Conservation (phyloP, 2,888 invertebrate genomes). For the Nymphalis urticae region DNA sequence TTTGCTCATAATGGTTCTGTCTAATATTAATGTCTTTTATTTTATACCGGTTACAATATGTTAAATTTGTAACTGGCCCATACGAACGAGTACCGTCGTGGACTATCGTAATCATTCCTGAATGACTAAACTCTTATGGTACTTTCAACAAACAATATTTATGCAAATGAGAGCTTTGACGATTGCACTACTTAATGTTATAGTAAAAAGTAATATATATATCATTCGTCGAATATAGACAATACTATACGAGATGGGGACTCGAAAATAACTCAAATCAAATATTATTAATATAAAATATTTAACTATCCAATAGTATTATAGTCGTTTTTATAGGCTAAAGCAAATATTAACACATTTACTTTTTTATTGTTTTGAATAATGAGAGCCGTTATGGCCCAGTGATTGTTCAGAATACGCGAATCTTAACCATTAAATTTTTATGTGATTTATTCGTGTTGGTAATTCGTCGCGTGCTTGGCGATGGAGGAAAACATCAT, state of each 20-base stretch:
- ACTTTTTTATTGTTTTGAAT: too few relatives aligned
- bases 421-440: too few relatives aligned
- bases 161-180: conserved; percentile 18
- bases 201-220: neutral
- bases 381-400: too few relatives aligned
- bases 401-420: too few relatives aligned
- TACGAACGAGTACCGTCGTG: conserved; percentile 35
- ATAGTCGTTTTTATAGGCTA: too few relatives aligned
- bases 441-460: too few relatives aligned
- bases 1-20: conserved; percentile 43
- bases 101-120: conserved; percentile 34
- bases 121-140: conserved; percentile 32
- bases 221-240: neutral
- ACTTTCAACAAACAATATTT: conserved; percentile 35
- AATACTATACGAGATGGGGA: neutral
- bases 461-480: too few relatives aligned
- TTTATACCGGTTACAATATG: conserved; percentile 41
- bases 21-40: conserved; percentile 38
- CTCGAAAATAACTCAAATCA: too few relatives aligned
- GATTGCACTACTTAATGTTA: neutral
- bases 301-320: too few relatives aligned
- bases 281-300: too few relatives aligned
- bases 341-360: too few relatives aligned
- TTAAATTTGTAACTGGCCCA: conserved; percentile 34
- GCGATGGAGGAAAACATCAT: too few relatives aligned